Base-by-base conservation (phyloP, 2,888 invertebrate species). In the Rhorus exstirpatorius region DNA sequence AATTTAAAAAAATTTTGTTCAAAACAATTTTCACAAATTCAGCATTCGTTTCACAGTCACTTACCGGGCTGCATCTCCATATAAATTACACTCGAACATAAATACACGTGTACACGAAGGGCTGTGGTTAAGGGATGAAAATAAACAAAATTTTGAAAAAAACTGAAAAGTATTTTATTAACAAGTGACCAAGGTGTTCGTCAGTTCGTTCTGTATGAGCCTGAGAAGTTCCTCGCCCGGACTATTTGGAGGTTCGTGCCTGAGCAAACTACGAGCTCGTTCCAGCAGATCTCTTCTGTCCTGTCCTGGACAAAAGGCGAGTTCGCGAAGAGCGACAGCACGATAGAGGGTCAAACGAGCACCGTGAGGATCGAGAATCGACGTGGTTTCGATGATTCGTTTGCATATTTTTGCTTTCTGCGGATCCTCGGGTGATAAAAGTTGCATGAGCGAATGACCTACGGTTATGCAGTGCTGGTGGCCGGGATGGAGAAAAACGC, bases 391-490 rank as follows among this genome's bases (percentile, higher is more conserved):
- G 81, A 96, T 93, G 6, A 97, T 93, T 77, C 96, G 95, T 75
- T 94, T 94, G 85, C 96, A 96, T 93, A 96, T 95, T 83, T 94
- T 94, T 1, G 95, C 93, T 92, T 97, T 94, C 68, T 96, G 91
- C 68, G 95, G 93, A 63, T 95, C 95, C 68, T 94, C 94, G 1
- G 94, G 94, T 46, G 95, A 93, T 63, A 94, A 93, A 60, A 97
- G 91, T 90, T 98, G 98, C 68, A 97, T 94, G 35, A 98, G 93
- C 0, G 97, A 96, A 92, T 98, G 98, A 87, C 97, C 96, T 7
- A 97, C 94, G 0, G 96, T 95, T 88, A 97, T 97, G 85, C 97
- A 94, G 87, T 97, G 97, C 91, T 97, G 98, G 93, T 98, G 98
- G 90, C 97, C 96, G 0, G 96, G 96, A 93, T 98, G 97, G 75